Base-by-base conservation (phyloP, 2,888 invertebrate species). In the Bibio marci region DNA sequence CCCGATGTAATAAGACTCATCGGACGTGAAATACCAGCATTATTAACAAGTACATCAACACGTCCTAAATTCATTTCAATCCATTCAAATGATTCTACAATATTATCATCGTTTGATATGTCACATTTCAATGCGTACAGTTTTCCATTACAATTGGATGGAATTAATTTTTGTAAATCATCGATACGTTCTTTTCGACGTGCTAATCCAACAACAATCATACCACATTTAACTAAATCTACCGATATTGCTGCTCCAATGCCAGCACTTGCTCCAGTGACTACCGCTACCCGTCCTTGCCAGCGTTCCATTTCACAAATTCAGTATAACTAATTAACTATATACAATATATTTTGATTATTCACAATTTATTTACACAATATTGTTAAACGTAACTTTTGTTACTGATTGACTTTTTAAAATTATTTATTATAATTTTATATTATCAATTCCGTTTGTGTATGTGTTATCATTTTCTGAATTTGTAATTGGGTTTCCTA, bases 181-280 rank as follows among this genome's bases (percentile, higher is more conserved):
- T 64, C 50, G 6, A 72, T 53, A 22, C 53, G 57, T 2, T 68
- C 64, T 2, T 62, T 49, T 27, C 67, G 61, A 39, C 70, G 56
- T 0, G 69, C 69, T 45, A 71, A 54, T 1, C 67, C 71, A 2
- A 70, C 60, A 1, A 74, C 73, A 38, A 60, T 59, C 40, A 74
- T 49, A 3, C 73, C 74, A 26, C 62, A 58, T 38, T 56, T 49
- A 4, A 63, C 62, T 27, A 72, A 49, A 10, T 61, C 56, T 27
- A 55, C 53, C 2, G 58, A 58, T 41, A 66, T 63, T 10, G 64
- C 66, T 3, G 66, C 67, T 10, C 71, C 76, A 39, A 76, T 75
- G 5, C 75, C 76, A 0, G 65, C 58, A 52, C 74, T 74, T 14
- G 72, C 73, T 31, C 76, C 76, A 4, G 73, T 76, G 35, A 76